phyloP scores from a whole-genome alignment of 2,888 invertebrate species.

The Mimas tiliae region DNA sequence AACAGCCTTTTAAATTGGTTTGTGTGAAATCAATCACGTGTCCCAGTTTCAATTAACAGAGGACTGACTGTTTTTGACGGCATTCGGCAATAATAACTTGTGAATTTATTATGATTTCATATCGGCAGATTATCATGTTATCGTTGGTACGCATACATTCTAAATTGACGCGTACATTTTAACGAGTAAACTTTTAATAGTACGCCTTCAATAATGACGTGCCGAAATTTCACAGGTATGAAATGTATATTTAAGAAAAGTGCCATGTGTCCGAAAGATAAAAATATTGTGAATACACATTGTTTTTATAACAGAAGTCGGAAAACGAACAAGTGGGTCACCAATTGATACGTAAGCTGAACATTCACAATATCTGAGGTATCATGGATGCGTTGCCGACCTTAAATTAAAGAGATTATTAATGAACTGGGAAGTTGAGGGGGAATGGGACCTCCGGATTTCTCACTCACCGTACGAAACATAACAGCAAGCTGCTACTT shows the following conservation, averaged over 20 bases:
- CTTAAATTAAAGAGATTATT: too few relatives aligned
- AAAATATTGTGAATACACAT: too few relatives aligned
- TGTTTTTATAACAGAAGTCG: too few relatives aligned
- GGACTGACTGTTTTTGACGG: constrained; percentile 17
- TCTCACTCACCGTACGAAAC: too few relatives aligned
- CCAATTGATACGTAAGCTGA: too few relatives aligned
- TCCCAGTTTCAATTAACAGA: constrained; percentile 47
- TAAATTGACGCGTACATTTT: constrained; percentile 19
- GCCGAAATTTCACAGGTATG: neutral
- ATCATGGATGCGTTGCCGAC: too few relatives aligned
- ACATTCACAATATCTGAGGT: too few relatives aligned
- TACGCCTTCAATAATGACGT: neutral
- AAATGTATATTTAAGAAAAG: neutral
- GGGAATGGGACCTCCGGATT: too few relatives aligned
- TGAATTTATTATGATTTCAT: constrained; percentile 12
- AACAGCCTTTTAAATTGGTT: constrained; percentile 28
- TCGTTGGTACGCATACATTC: neutral
- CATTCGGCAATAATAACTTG: constrained; percentile 25
- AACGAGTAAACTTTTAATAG: constrained; percentile 2
- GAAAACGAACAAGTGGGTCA: too few relatives aligned
- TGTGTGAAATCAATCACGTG: constrained; percentile 38
- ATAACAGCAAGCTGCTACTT: too few relatives aligned
- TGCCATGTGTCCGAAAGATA: too few relatives aligned
- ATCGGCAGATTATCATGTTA: constrained; percentile 14
- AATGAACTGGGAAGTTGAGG: too few relatives aligned